phyloP scores from a whole-genome alignment of 2,888 invertebrate species.

The Phyto melanocephala region DNA sequence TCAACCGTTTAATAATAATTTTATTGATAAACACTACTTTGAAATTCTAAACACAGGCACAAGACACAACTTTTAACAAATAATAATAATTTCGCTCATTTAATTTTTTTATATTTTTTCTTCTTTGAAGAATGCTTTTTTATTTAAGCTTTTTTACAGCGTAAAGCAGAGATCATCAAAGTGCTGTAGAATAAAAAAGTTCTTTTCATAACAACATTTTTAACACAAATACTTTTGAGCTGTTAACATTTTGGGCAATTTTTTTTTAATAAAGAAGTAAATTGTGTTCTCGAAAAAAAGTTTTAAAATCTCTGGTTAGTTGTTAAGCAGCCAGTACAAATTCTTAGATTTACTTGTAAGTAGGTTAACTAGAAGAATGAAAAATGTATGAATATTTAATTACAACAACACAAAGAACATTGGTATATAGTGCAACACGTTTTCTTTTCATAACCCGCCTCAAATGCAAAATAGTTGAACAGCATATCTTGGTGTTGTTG shows the following conservation, averaged over 20 bases:
- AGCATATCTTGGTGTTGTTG: neutral
- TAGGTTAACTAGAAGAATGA: conserved; percentile 33
- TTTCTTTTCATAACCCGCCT: neutral
- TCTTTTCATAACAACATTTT: too few species aligned
- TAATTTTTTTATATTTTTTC: neutral
- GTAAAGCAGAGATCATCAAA: too few species aligned
- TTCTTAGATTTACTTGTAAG: neutral
- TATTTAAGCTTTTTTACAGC: too few species aligned
- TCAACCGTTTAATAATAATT: conserved; percentile 23
- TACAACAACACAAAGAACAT: neutral
- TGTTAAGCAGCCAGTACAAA: neutral
- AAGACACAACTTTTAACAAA: conserved; percentile 6
- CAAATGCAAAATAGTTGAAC: neutral
- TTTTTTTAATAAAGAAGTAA: too few species aligned
- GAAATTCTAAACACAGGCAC: conserved; percentile 32
- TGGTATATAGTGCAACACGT: conserved; percentile 34
- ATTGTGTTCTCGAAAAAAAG: too few species aligned
- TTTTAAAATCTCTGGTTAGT: too few species aligned
- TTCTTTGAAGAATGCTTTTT: too few species aligned
- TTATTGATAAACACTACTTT: neutral
- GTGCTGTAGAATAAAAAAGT: too few species aligned
- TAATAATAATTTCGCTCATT: neutral
- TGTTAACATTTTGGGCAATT: too few species aligned
- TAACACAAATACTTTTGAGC: too few species aligned
- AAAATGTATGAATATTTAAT: neutral